Conservation (phyloP, 2,888 invertebrate species). For the Limnephilus lunatus region DNA sequence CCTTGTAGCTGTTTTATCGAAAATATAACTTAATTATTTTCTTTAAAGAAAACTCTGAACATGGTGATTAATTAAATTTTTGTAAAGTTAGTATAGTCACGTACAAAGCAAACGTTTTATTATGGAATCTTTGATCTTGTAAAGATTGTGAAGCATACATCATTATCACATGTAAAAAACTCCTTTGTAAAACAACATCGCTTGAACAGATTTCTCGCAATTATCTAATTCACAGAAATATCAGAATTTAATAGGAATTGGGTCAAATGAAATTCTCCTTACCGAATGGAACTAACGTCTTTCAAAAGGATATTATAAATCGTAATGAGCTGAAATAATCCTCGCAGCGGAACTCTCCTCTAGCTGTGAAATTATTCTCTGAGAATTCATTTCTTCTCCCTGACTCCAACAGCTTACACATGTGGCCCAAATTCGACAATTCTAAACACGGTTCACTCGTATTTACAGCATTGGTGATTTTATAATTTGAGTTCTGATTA, state of each 20-base stretch:
- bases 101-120: not conserved
- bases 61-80: not conserved
- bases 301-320: not conserved
- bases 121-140: not conserved
- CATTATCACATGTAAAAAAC: not conserved
- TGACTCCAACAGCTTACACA: not conserved
- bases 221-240: not conserved
- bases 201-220: not conserved
- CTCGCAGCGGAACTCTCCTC: not conserved
- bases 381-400: not conserved
- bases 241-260: not conserved
- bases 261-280: conserved; percentile 2
- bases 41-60: not conserved
- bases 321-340: not conserved
- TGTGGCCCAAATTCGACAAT: not conserved
- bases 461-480: not conserved
- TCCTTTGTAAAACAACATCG: not conserved
- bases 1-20: not conserved
- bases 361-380: not conserved
- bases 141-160: not conserved
- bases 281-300: not conserved
- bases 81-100: not conserved
- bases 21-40: not conserved
- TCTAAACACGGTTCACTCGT: not conserved
- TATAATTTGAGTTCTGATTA: too few relatives aligned